Evolutionary conservation across 2,113 vertebrate species (phyloP), one percentile per base, ranked within the genome.

Genomic region (Spilogale gracilis): DNA sequence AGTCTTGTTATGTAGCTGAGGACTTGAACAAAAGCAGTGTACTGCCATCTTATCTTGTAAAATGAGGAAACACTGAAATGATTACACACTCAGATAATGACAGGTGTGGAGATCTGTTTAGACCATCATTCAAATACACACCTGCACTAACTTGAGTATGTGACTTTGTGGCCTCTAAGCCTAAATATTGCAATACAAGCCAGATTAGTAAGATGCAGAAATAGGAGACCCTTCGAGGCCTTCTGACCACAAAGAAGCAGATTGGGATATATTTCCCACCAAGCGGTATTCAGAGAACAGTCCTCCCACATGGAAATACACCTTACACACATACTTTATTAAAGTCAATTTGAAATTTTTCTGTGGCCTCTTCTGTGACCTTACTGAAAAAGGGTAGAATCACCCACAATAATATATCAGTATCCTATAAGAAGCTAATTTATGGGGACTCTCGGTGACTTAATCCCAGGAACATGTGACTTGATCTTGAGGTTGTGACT

Each of bases 161-260:
- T 81, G 32, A 52, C 45, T 95, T 78, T 52, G 48, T 60, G 48
- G 45, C 52, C 79, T 85, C 45, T 58, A 61, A 89, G 7, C n/a
- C 74, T 82, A 58, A 94, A 89, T 90, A 94, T 2, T 91, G 74
- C 74, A 97, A 74, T 79, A 71, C 60, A 86, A 86, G 38, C 45
- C 67, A 92, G 43, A 30, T 78, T 38, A 94, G 17, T 43, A 89
- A 95, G 17, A 79, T 45, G 48, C 16, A n/a, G 52, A 93, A 71
- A 14, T 17, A 56, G 61, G 45, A 95, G 38, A 88, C 84, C 50
- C 85, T 81, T 30, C 58, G 9, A 84, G 25, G 63, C 6, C 86
- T 83, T 95, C 76, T 56, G 80, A 81, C 6, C 16, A 84, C 61
- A 93, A 60, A 65, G 17, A 1, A 78, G 23, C 25, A 89, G 76